Base-by-base conservation (phyloP, 2,797 vertebrate species). In the Neoniphon sammara region DNA sequence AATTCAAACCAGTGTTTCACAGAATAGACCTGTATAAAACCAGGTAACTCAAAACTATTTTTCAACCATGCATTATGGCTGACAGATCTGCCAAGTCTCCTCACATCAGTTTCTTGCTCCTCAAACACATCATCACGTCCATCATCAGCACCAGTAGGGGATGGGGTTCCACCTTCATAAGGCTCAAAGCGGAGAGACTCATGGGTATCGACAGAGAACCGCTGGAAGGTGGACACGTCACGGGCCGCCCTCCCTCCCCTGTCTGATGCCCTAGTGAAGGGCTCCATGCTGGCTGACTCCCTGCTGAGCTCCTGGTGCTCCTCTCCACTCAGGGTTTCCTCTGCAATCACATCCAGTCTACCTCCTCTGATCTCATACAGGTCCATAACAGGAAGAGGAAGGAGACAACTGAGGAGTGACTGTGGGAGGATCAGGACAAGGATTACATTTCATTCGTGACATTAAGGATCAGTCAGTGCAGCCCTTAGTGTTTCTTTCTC, bases 351-450 rank as follows among this genome's bases (percentile, higher is more conserved):
- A 62, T 91, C 93, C 79, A 96, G 87, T 44, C 87, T 85, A 39
- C 91, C 91, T 54, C 91, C 92, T 50, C 91, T 89, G 58, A 94
- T 89, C 71, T 95, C 96, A 72, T 91, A 95, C 74, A 94, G 89
- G 70, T 97, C 96, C 94, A 94, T 93, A 34, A 92, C 87, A 27
- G 52, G 11, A 15, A 50, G 23, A 14, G 12, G 12, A 58, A 6
- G 23, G 23, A 21, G 14, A n/a, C 17, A 20, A 17, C 30, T 47
- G 31, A 46, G 57, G 18, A 61, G 2, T 10, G 7, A 42, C 83
- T 82, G 59, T 46, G 53, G 11, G 17, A 72, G 36, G 60, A n/a
- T 1, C 69, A n/a, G 50, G 9, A 20, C 20, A 55, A 42, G 8
- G 31, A 21, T 74, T 20, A 47, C 23, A 73, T 18, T 25, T 23